A percentile compares a stretch with the other conserved stretches of the same genome.
Evolutionary conservation across 1,140 invertebrate genomes (phyloP).

Genomic region (Tribolium madens): DNA sequence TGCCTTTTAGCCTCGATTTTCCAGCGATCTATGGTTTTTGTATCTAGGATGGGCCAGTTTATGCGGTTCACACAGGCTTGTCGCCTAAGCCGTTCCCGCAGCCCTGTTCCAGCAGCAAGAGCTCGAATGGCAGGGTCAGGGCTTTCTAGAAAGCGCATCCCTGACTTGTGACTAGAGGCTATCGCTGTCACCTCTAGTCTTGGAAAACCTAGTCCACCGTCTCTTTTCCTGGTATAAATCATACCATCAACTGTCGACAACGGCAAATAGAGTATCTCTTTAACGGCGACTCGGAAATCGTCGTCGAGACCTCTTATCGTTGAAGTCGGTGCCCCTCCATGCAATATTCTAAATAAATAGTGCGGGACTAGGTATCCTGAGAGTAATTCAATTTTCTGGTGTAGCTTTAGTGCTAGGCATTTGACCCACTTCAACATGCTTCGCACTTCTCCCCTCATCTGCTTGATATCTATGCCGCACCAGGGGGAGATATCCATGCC

Average conservation of each 20-base stretch:
- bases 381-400: constrained; percentile 48
- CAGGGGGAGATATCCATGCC: constrained; percentile 49
- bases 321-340: constrained; percentile 44
- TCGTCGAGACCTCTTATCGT: constrained; percentile 46
- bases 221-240: constrained; percentile 52
- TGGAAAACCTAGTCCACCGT: constrained; percentile 57
- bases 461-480: not conserved
- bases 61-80: constrained; percentile 31
- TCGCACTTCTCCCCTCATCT: not conserved
- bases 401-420: constrained; percentile 42
- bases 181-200: constrained; percentile 40
- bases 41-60: constrained; percentile 32
- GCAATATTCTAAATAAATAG: constrained; percentile 24
- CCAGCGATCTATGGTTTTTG: not conserved
- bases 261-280: constrained; percentile 49
- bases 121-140: constrained; percentile 49
- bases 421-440: not conserved
- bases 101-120: constrained; percentile 39
- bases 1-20: constrained; percentile 13
- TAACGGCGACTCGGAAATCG: constrained; percentile 46
- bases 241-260: constrained; percentile 45
- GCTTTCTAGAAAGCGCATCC: constrained; percentile 14
- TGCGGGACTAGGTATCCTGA: constrained; percentile 35
- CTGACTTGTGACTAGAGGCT: constrained; percentile 21
- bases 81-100: constrained; percentile 45